Percentiles rank a stretch among this genome's conserved stretches.
Conservation (phyloP, 1,140 invertebrate genomes). For the Brachionus paranguensis region DNA sequence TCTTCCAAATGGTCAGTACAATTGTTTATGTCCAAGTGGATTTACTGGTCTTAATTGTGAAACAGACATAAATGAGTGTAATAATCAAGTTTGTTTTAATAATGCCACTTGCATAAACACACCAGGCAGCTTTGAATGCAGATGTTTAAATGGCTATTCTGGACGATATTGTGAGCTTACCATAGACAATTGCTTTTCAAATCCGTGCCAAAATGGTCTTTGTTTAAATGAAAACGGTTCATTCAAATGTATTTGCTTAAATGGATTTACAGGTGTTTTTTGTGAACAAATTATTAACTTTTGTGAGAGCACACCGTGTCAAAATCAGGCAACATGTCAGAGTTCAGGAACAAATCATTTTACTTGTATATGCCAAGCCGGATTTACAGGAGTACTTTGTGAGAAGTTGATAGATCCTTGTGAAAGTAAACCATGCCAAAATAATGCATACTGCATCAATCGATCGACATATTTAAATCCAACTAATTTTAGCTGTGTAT, state of each 20-base stretch:
- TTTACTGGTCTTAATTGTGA: slow-evolving; percentile 45
- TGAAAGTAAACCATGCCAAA: slow-evolving; percentile 64
- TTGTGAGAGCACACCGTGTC: slow-evolving; percentile 64
- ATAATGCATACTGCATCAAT: slow-evolving; percentile 57
- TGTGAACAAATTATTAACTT: not conserved
- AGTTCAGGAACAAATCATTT: slow-evolving; percentile 32
- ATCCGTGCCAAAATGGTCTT: slow-evolving; percentile 43
- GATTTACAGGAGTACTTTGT: slow-evolving; percentile 61
- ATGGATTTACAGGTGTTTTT: not conserved
- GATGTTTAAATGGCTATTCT: slow-evolving; percentile 41
- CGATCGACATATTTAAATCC: slow-evolving; percentile 44
- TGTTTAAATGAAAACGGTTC: slow-evolving; percentile 42
- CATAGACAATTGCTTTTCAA: slow-evolving; percentile 48
- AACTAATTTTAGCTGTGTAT: not conserved
- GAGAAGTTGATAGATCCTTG: slow-evolving; percentile 72
- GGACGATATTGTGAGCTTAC: slow-evolving; percentile 41
- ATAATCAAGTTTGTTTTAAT: not conserved
- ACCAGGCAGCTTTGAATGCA: slow-evolving; percentile 41
- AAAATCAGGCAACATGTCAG: slow-evolving; percentile 77
- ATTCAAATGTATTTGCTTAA: slow-evolving; percentile 11
- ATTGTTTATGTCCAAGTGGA: slow-evolving; percentile 50
- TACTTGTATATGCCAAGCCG: slow-evolving; percentile 39
- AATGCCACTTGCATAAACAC: slow-evolving; percentile 40
- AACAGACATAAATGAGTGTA: slow-evolving; percentile 39
- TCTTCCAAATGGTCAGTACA: slow-evolving; percentile 44